Percentiles rank a stretch among this genome's conserved stretches.
These are phyloP conservation scores for Podocnemis expansa DNA, from an alignment of 2,113 vertebrate genomes.

Conservation along the genomic window DNA sequence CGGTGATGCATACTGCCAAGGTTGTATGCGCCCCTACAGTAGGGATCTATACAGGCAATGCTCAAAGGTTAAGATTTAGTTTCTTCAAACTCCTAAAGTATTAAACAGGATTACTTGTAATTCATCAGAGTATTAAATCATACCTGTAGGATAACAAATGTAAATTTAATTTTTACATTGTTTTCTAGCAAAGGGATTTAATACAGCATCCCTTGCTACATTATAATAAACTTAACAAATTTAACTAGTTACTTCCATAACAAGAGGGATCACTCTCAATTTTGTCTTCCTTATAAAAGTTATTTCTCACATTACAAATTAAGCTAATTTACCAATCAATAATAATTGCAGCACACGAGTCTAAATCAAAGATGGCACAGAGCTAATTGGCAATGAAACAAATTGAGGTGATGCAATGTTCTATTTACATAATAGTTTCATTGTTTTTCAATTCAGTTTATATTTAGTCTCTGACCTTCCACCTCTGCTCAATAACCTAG, in stretches of 20 bases:
- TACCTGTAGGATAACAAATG: background rate
- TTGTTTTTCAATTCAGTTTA: background rate
- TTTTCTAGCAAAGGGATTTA: background rate
- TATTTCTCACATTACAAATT: background rate
- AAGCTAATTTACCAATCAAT: background rate
- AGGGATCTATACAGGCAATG: background rate
- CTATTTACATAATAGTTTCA: background rate
- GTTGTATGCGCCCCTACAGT: background rate
- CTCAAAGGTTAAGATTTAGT: background rate
- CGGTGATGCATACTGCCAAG: background rate
- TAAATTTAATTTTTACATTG: background rate
- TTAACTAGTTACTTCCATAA: background rate
- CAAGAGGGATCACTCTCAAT: background rate
- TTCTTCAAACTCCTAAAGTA: background rate
- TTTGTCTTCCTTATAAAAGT: background rate
- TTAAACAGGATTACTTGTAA: background rate
- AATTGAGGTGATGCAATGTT: background rate
- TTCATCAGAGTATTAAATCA: background rate
- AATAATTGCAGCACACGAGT: background rate
- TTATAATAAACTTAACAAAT: fast-evolving
- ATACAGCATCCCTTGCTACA: background rate
- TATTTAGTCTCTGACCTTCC: background rate
- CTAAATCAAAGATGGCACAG: background rate
- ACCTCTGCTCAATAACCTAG: background rate
- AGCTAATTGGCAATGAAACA: background rate